A percentile compares a stretch with the other conserved stretches of the same genome.
Evolutionary conservation across 2,797 vertebrate genomes (phyloP).

Genomic region (Falco columbarius): DNA sequence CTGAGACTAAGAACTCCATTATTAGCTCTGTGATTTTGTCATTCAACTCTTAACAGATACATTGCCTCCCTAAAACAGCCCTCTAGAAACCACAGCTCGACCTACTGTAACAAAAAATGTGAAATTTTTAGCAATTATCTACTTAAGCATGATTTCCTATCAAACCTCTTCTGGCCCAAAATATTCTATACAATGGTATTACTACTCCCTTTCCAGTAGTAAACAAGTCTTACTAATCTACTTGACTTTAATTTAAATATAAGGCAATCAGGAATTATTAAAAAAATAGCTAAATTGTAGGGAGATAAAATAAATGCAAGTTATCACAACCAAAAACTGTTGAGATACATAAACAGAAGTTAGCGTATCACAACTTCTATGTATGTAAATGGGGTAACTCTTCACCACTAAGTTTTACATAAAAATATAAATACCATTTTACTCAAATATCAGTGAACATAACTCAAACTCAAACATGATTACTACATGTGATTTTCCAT

Average conservation of each 20-base stretch:
- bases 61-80: neutral
- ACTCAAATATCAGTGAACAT: neutral
- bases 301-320: neutral
- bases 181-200: neutral
- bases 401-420: neutral
- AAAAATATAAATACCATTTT: neutral
- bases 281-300: neutral
- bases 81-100: neutral
- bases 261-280: neutral
- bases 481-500: accelerated
- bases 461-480: neutral
- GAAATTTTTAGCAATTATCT: neutral
- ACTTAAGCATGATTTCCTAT: neutral
- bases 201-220: neutral
- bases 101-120: accelerated
- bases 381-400: neutral
- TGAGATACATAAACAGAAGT: neutral
- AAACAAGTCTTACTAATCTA: neutral
- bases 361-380: neutral
- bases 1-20: neutral
- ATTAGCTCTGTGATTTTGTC: neutral
- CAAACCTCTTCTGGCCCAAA: neutral
- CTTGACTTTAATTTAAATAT: neutral
- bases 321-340: neutral
- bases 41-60: neutral